Percentiles rank a stretch among this genome's conserved stretches.
Conservation (phyloP, 2,797 vertebrate species). For the Nothura maculosa region DNA sequence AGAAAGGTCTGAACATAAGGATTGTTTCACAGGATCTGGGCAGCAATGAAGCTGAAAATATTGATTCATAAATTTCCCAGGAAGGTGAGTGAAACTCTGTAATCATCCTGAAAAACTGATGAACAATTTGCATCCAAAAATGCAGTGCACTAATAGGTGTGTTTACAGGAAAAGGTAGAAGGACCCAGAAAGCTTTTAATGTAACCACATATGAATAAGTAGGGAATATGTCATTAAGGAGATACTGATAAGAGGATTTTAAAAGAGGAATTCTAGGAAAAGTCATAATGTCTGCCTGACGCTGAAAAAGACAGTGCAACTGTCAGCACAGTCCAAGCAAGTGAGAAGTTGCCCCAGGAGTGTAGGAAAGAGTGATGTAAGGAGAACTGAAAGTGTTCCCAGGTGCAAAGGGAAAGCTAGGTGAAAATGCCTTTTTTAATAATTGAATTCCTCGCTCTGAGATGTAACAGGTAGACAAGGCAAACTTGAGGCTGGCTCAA, state of each 20-base stretch:
- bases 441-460: not conserved
- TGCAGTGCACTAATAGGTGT: not conserved
- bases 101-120: conserved; percentile 19
- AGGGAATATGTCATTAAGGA: not conserved
- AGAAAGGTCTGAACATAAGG: conserved; percentile 69
- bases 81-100: conserved; percentile 37
- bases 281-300: not conserved
- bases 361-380: not conserved
- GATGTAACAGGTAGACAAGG: not conserved
- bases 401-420: not conserved
- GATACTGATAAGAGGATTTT: not conserved
- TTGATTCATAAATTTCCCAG: conserved; percentile 62
- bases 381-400: not conserved
- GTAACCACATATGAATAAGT: not conserved
- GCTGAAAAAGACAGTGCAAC: not conserved
- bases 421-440: not conserved
- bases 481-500: not conserved
- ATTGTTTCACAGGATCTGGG: conserved; percentile 74
- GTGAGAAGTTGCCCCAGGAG: not conserved
- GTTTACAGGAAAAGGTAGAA: not conserved
- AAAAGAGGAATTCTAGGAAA: not conserved
- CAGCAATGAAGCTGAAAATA: conserved; percentile 74
- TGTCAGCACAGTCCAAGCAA: not conserved
- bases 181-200: not conserved
- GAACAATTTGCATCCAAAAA: conserved; percentile 5